Base-by-base conservation (phyloP, 1,140 invertebrate species). In the Polypedilum pembai region DNA sequence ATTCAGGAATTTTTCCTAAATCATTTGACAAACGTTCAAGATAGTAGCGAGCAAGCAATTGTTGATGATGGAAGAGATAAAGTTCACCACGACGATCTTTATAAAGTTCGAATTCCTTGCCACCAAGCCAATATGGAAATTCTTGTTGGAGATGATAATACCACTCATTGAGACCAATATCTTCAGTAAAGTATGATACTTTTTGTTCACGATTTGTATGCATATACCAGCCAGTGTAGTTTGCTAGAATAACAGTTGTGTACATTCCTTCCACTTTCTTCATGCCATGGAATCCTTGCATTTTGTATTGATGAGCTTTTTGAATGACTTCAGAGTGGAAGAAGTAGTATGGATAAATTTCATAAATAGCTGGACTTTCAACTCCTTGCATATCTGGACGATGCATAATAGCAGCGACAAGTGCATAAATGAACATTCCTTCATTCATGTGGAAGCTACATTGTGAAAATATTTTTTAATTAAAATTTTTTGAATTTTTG, bases 181-280 rank as follows among this genome's bases (percentile, higher is more conserved):
- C 45, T 76, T 93, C 88, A 0, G 89, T 89, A 83, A 88, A 93
- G 80, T 93, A 93, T 20, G 85, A 83, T n/a, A 93, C 73, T 73
- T 86, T 82, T 75, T 87, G 84, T 21, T 85, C 81, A 4, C 83
- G 77, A 69, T 84, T 84, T 12, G 80, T 75, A 41, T 82, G 78
- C 40, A 86, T 78, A 10, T 85, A 82, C 81, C 84, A 85, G 1
- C 84, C 80, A n/a, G 87, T 86, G 76, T 86, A 84, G 77, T 88
- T 88, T 74, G 82, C 83, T 40, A 80, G 78, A 69, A 74, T 40
- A 0, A 45, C 82, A 80, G 73, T 85, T 83, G 1, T 75, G 33
- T 73, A 73, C 41, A 83, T 82, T 33, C 84, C 83, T 17, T 80
- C 82, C 24, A 75, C 76, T 15, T 83, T 82, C 73, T 80, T 83